A percentile compares a stretch with the other conserved stretches of the same genome.
Evolutionary conservation across 1,140 invertebrate genomes (phyloP).

Genomic region (Euwallacea similis): DNA sequence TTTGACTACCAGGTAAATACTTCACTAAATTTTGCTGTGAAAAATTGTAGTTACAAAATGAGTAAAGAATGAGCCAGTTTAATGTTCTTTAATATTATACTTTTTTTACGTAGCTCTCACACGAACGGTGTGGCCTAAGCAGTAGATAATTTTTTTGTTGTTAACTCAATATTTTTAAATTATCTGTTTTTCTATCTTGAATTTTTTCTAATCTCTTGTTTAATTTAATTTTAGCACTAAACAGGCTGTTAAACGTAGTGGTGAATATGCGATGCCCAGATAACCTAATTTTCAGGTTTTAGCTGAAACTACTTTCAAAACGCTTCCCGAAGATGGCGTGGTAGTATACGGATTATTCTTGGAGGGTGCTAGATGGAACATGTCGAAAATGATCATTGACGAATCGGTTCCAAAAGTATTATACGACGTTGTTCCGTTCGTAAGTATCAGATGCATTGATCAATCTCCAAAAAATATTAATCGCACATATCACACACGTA

Average conservation of each 20-base stretch:
- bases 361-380: conserved; percentile 86
- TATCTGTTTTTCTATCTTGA: neutral
- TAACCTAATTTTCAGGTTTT: conserved; percentile 53
- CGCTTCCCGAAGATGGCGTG: conserved; percentile 77
- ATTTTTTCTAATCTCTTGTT: conserved; percentile 5
- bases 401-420: conserved; percentile 84
- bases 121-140: too few species aligned
- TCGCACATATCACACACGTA: too few species aligned
- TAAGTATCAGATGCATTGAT: conserved; percentile 54
- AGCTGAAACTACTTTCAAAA: conserved; percentile 51
- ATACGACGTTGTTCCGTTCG: conserved; percentile 77
- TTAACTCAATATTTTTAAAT: neutral
- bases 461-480: too few species aligned
- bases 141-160: too few species aligned
- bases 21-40: too few species aligned
- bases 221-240: neutral
- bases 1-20: conserved; percentile 75
- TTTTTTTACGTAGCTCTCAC: too few species aligned
- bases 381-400: conserved; percentile 64
- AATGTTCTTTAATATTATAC: too few species aligned
- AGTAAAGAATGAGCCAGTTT: too few species aligned
- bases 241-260: too few species aligned
- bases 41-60: too few species aligned
- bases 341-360: conserved; percentile 83
- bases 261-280: neutral